phyloP scores from a whole-genome alignment of 2,797 vertebrate genomes.

The Lepilemur ruficaudatus region DNA sequence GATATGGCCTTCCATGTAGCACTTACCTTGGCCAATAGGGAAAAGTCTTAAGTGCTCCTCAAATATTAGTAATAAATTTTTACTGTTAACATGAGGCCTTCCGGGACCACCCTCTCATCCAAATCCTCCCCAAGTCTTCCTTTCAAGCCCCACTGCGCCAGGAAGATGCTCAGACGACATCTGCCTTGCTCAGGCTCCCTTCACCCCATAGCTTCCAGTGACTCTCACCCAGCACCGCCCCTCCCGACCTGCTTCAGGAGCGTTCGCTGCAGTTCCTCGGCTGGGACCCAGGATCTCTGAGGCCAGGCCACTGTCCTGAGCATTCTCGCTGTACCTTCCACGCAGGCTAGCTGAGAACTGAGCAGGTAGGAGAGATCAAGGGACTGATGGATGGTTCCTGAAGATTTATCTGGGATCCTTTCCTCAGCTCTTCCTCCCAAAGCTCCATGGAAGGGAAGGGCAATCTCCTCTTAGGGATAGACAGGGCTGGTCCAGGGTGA shows the following conservation, averaged over 20 bases:
- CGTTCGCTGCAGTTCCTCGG: neutral
- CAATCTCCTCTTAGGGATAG: neutral
- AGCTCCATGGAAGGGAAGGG: neutral
- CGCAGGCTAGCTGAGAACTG: neutral
- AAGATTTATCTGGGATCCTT: neutral
- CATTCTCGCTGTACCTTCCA: neutral
- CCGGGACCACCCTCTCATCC: neutral
- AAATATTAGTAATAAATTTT: neutral
- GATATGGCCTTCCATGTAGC: neutral
- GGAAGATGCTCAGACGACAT: neutral
- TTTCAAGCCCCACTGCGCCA: neutral
- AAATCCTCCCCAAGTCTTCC: neutral
- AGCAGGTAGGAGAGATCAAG: neutral
- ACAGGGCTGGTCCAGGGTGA: neutral
- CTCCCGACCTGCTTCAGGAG: neutral
- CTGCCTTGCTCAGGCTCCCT: neutral
- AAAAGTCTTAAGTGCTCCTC: neutral
- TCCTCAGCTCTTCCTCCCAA: neutral
- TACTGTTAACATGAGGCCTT: neutral
- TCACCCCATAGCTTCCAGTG: neutral
- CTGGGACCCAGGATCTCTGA: neutral
- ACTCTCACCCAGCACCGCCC: neutral
- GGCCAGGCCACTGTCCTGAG: neutral
- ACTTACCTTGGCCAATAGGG: neutral
- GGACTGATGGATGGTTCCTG: neutral